These are phyloP conservation scores for Pterois miles DNA, from an alignment of 2,797 vertebrate genomes.

Conservation along the genomic window DNA sequence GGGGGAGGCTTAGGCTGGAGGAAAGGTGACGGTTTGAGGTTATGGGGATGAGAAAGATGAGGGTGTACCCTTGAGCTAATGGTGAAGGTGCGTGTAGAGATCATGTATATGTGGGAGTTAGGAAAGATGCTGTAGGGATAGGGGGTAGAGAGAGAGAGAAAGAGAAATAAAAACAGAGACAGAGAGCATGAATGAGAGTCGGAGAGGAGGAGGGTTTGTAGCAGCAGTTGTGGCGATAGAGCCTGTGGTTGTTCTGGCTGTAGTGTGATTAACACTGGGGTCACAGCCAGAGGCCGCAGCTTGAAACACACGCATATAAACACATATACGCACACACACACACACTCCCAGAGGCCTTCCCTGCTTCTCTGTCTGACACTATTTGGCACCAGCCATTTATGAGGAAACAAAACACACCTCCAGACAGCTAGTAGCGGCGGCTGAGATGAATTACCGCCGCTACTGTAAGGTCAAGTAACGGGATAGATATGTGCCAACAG, in stretches of 20 bases:
- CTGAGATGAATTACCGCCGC: constrained; percentile 59
- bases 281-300: constrained; percentile 74
- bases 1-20: constrained; percentile 19
- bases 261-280: constrained; percentile 77
- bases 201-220: constrained; percentile 28
- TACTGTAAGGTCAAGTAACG: constrained; percentile 60
- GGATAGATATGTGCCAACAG: constrained; percentile 43
- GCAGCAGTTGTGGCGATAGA: constrained; percentile 42
- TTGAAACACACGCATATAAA: constrained; percentile 54
- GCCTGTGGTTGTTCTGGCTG: constrained; percentile 71
- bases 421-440: constrained; percentile 47
- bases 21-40: constrained; percentile 54
- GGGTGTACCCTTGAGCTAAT: constrained; percentile 46
- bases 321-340: constrained; percentile 24
- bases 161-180: constrained; percentile 19
- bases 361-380: constrained; percentile 58
- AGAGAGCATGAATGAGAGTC: constrained; percentile 48
- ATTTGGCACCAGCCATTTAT: constrained; percentile 68
- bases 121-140: constrained; percentile 14
- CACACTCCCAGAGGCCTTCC: constrained; percentile 50
- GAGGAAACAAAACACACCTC: constrained; percentile 70
- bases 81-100: constrained; percentile 29
- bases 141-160: neutral
- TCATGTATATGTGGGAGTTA: constrained; percentile 28
- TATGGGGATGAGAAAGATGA: constrained; percentile 31